Percentiles rank a stretch among this genome's conserved stretches.
These are phyloP conservation scores for Masticophis lateralis DNA, from an alignment of 2,797 vertebrate species.

Conservation along the genomic window DNA sequence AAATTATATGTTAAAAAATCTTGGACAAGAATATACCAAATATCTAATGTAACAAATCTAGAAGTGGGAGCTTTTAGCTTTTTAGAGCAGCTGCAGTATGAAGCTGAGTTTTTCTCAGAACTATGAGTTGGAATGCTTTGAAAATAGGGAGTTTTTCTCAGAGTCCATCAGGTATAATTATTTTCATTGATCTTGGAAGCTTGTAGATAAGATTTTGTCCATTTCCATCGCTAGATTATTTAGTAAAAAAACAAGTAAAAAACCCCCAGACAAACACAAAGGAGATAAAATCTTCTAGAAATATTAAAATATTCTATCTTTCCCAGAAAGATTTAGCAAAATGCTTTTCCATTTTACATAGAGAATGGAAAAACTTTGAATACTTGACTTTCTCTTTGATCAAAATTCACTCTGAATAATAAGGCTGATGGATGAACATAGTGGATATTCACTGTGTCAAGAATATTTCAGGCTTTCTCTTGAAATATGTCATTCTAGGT, in stretches of 20 bases:
- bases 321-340: neutral
- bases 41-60: neutral
- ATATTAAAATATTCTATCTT: neutral
- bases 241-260: neutral
- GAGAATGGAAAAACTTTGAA: neutral
- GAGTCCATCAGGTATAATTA: neutral
- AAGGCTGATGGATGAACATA: neutral
- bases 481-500: neutral
- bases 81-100: neutral
- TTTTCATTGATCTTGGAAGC: neutral
- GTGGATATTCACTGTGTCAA: neutral
- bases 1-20: neutral
- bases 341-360: neutral
- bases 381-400: neutral
- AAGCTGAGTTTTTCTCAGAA: neutral
- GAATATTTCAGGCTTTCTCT: neutral
- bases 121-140: neutral
- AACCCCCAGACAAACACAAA: accelerated
- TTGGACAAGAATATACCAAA: neutral
- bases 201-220: neutral
- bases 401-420: neutral
- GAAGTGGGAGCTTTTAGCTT: neutral
- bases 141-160: neutral
- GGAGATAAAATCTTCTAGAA: neutral
- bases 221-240: neutral